These are phyloP conservation scores for Stomatorhinus ivindoensis DNA, from an alignment of 2,113 vertebrate species.

Conservation along the genomic window DNA sequence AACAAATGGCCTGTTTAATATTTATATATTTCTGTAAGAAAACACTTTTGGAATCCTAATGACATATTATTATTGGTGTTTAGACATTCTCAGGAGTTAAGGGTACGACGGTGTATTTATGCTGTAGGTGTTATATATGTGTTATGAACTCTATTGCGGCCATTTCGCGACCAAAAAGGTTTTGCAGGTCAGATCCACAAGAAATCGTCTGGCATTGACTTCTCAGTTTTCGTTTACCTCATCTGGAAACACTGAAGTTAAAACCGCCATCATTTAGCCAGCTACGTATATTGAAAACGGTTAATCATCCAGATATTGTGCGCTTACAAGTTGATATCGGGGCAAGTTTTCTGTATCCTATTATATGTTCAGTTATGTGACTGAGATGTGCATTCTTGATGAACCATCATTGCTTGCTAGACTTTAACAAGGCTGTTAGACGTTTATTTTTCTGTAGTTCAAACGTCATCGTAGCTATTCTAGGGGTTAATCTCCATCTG, in stretches of 20 bases:
- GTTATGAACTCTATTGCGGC: not conserved
- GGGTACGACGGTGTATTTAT: not conserved
- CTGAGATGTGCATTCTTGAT: not conserved
- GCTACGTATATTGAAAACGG: not conserved
- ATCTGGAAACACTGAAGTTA: not conserved
- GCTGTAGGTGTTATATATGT: not conserved
- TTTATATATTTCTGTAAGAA: not conserved
- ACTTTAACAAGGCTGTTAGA: not conserved
- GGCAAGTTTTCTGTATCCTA: not conserved
- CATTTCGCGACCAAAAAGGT: not conserved
- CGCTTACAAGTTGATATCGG: not conserved
- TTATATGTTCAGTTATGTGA: not conserved
- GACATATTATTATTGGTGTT: not conserved
- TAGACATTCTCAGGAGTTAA: not conserved
- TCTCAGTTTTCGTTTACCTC: not conserved
- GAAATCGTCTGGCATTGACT: not conserved
- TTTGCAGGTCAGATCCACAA: not conserved
- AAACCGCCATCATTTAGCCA: not conserved
- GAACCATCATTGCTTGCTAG: not conserved
- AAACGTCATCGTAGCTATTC: not conserved
- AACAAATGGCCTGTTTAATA: not conserved
- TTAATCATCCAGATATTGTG: not conserved
- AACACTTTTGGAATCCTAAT: not conserved
- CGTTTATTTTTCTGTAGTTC: not conserved
- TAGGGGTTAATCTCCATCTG: not conserved